Base-by-base conservation (phyloP, 2,888 invertebrate species). In the Eilema depressum region DNA sequence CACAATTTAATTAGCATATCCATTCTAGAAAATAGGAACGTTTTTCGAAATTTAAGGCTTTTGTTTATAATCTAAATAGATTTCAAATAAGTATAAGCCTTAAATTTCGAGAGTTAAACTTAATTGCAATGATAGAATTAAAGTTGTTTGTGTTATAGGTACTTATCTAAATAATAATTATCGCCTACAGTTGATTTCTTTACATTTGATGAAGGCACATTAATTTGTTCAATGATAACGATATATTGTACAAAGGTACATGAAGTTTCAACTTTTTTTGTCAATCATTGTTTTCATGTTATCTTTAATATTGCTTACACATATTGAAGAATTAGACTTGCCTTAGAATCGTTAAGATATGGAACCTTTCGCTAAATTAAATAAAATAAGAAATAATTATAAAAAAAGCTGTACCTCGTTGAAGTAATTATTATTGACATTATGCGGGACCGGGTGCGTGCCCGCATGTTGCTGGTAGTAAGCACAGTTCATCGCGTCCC, bases 401-500 rank as follows among this genome's bases (percentile, higher is more conserved):
- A 25, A 37, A 37, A n/a, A 65, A 33, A 57, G 12, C 20, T 75
- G 91, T 95, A 95, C 95, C 95, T 95, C 95, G 87, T 93, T 94
- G 90, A 91, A 95, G 85, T 94, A 94, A 83, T 87, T 89, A 87
- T 92, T 93, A 87, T 89, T 93, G 81, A 89, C 92, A 88, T 93
- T 93, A 79, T 94, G 92, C 71, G 90, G 84, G 75, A 85, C 93
- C 81, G 93, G 94, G 89, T 94, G 91, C 83, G 91, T 78, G 81
- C 86, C 92, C 92, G 93, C 94, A 85, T 92, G 91, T 85, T 93
- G 94, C 76, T 94, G 94, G 80, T 95, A 95, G 82, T 95, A 95
- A 79, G 95, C 93, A 90, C 95, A 95, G 88, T 95, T 95, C 95
- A 95, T 95, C 77, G 84, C 87, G 84, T 86, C 88, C 90, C 93